phyloP scores from a whole-genome alignment of 2,888 invertebrate species.

The Protodeltote pygarga region DNA sequence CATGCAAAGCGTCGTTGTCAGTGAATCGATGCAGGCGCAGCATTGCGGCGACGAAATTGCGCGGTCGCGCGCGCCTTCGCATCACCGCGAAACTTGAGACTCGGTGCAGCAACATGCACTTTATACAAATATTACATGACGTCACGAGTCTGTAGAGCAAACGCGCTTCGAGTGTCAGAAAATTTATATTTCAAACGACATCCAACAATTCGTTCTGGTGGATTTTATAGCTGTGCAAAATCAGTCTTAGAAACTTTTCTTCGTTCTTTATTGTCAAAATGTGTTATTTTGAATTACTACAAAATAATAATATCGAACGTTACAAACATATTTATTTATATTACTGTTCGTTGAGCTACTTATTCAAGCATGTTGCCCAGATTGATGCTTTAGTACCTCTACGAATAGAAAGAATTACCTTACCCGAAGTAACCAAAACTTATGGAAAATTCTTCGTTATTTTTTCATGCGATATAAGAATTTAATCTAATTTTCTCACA shows the following conservation, averaged over 20 bases:
- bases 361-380: no score
- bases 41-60: conserved; percentile 69
- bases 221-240: background rate
- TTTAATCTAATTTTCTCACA: conserved; percentile 44
- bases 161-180: conserved; percentile 37
- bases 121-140: conserved; percentile 40
- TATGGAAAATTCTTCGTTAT: no score
- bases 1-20: conserved; percentile 12
- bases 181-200: conserved; percentile 1
- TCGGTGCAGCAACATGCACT: conserved; percentile 39
- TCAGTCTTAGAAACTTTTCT: no score
- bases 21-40: conserved; percentile 38
- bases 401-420: no score
- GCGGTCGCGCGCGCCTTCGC: conserved; percentile 74
- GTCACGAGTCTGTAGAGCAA: conserved; percentile 37
- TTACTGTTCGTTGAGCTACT: no score
- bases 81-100: conserved; percentile 75
- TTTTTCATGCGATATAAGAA: conserved; percentile 11
- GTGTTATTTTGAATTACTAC: no score
- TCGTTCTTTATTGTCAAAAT: no score
- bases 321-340: no score
- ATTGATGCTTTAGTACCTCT: no score
- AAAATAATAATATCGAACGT: no score
- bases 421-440: no score
- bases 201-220: background rate